phyloP scores from a whole-genome alignment of 2,888 invertebrate genomes.

The Macrophya alboannulata region DNA sequence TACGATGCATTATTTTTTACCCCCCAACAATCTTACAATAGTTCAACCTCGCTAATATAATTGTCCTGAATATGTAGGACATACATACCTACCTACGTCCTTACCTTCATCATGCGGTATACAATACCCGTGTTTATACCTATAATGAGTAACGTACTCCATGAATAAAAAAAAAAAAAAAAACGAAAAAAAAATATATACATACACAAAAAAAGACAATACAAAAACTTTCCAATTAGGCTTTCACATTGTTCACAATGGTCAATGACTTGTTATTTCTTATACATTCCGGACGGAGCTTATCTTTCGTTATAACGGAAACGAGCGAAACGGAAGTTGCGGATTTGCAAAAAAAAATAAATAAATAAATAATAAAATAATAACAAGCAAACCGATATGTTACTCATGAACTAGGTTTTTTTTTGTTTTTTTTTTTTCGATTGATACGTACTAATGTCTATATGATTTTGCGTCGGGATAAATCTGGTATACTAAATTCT shows the following conservation, averaged over 20 bases:
- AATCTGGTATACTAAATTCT: background rate
- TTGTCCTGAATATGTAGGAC: background rate
- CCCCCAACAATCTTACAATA: background rate
- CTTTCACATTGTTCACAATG: constrained; percentile 20
- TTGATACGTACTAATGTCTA: background rate
- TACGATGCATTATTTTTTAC: constrained; percentile 30
- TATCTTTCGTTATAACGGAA: background rate
- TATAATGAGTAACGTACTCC: background rate
- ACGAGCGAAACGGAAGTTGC: background rate
- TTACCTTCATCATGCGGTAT: constrained; percentile 6
- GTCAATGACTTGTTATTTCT: constrained; percentile 20
- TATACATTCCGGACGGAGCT: constrained; percentile 7
- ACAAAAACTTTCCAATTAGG: constrained; percentile 27
- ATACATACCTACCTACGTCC: constrained; percentile 4
- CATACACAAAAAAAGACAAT: background rate
- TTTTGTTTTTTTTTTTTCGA: too few species aligned
- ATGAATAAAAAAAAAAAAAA: background rate
- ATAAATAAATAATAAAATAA: background rate
- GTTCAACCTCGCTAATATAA: constrained; percentile 1
- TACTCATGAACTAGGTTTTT: background rate
- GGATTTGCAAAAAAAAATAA: background rate
- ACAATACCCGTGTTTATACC: constrained; percentile 9
- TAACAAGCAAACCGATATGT: background rate
- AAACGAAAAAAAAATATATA: background rate
- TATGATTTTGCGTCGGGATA: background rate